These are phyloP conservation scores for Ormyrus thymus DNA, from an alignment of 2,888 invertebrate genomes.

Conservation along the genomic window DNA sequence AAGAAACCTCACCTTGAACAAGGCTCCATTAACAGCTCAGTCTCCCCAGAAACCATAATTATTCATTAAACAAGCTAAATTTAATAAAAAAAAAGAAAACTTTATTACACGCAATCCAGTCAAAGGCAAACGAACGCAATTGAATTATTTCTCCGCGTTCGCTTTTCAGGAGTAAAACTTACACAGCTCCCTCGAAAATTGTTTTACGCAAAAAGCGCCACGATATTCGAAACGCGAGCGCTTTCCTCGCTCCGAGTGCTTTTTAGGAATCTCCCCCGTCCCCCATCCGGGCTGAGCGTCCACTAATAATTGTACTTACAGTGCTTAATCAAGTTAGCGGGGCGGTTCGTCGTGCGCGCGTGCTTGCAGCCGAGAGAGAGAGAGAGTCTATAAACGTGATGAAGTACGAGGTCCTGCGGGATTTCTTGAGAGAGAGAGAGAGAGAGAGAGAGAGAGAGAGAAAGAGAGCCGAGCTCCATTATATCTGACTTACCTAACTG, in stretches of 20 bases:
- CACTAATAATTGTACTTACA: slow-evolving; percentile 28
- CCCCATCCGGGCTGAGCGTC: neutral
- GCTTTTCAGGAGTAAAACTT: no score
- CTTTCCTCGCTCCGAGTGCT: slow-evolving; percentile 10
- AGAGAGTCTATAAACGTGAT: slow-evolving; percentile 27
- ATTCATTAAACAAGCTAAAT: no score
- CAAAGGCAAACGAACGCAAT: no score
- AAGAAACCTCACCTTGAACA: no score
- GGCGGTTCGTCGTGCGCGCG: neutral
- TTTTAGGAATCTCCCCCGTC: slow-evolving; percentile 15
- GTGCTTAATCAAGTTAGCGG: slow-evolving; percentile 42
- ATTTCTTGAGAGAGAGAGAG: slow-evolving; percentile 18
- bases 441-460: neutral
- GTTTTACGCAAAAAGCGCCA: no score
- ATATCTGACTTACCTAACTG: slow-evolving; percentile 24
- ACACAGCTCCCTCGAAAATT: no score
- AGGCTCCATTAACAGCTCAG: no score
- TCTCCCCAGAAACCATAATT: no score
- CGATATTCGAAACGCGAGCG: no score
- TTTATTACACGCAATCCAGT: no score
- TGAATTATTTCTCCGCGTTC: no score
- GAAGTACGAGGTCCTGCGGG: slow-evolving; percentile 37
- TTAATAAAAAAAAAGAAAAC: no score
- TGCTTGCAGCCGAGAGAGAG: neutral
- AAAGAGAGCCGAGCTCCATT: neutral